phyloP scores from a whole-genome alignment of 2,113 vertebrate species.

The Plectropomus leopardus region DNA sequence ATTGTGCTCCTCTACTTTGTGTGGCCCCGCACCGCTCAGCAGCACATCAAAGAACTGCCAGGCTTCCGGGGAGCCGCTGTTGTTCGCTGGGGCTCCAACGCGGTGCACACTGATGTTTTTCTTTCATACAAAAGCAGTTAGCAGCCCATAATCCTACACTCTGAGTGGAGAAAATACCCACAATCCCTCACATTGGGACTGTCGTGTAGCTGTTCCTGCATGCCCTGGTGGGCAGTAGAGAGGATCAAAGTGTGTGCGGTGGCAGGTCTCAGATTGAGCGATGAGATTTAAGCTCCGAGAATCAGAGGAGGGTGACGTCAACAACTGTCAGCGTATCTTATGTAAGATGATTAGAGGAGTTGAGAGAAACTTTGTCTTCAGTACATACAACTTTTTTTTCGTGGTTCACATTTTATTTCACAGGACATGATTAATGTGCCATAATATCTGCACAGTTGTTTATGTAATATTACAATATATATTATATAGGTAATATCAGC shows the following conservation, averaged over 20 bases:
- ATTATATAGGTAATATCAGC: no score
- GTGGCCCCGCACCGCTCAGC: conserved; percentile 82
- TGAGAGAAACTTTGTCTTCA: neutral
- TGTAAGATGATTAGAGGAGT: conserved; percentile 7
- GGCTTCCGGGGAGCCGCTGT: conserved; percentile 78
- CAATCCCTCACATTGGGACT: conserved; percentile 39
- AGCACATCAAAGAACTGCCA: conserved; percentile 84
- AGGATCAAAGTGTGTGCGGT: conserved; percentile 70
- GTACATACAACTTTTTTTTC: neutral
- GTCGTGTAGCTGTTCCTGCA: conserved; percentile 68
- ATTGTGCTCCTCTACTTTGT: conserved; percentile 85
- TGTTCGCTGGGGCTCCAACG: conserved; percentile 62
- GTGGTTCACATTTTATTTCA: conserved; percentile 62
- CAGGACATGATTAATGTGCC: conserved; percentile 46
- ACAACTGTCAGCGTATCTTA: neutral
- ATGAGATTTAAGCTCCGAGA: conserved; percentile 85
- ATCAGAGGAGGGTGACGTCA: conserved; percentile 70
- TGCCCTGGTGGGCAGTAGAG: conserved; percentile 76
- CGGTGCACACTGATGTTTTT: conserved; percentile 56
- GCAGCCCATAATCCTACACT: conserved; percentile 65
- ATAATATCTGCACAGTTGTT: neutral
- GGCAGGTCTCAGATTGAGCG: conserved; percentile 72
- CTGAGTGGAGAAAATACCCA: conserved; percentile 61
- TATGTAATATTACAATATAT: neutral
- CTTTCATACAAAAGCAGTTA: conserved; percentile 68